These are phyloP conservation scores for Dendroctonus ponderosae DNA, from an alignment of 1,140 invertebrate species.

Conservation along the genomic window DNA sequence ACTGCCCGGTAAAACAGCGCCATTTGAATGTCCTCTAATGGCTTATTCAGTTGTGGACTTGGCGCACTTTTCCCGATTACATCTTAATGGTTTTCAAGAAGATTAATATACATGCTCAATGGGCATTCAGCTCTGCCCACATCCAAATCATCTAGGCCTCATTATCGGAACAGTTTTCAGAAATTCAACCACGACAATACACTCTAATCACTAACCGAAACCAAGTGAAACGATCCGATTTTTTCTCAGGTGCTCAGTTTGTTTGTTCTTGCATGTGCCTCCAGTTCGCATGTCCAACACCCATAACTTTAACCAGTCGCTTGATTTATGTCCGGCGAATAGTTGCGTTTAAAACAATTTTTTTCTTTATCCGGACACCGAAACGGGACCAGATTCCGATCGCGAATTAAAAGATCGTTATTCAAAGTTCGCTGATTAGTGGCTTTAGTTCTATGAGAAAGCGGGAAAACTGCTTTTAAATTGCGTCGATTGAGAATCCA, in stretches of 20 bases:
- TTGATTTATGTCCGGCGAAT: constrained; percentile 9
- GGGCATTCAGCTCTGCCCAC: no score
- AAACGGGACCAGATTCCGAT: constrained; percentile 5
- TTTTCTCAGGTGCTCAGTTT: not conserved
- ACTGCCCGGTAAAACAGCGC: not conserved
- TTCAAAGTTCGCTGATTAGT: constrained; percentile 6
- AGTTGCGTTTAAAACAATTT: constrained; percentile 7
- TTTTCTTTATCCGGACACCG: constrained; percentile 2
- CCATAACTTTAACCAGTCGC: constrained; percentile 8
- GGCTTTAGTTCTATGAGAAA: not conserved
- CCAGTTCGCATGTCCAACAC: constrained; percentile 9
- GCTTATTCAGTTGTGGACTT: not conserved
- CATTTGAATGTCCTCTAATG: not conserved
- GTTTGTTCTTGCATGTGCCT: constrained; percentile 8
- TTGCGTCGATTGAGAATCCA: no score
- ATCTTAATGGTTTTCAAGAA: not conserved
- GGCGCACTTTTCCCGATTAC: not conserved
- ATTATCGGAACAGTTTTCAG: no score
- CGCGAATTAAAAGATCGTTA: constrained; percentile 11
- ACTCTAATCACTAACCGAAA: no score
- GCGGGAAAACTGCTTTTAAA: not conserved
- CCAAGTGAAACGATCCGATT: no score
- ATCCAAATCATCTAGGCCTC: no score
- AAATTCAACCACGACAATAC: no score
- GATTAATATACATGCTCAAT: no score